These are phyloP conservation scores for Acronicta alni DNA, from an alignment of 2,888 invertebrate species.

Conservation along the genomic window DNA sequence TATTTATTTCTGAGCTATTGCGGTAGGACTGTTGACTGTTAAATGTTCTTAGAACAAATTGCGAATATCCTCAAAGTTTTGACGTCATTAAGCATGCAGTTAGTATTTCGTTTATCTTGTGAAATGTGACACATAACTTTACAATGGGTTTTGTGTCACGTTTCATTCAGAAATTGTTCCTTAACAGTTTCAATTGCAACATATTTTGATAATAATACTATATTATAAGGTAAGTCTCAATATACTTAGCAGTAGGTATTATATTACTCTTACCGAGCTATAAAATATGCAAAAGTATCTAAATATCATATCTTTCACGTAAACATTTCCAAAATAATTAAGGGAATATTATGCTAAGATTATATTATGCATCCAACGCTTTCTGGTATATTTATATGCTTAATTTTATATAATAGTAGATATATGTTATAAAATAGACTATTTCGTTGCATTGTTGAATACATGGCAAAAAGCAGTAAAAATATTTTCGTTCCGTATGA, in stretches of 20 bases:
- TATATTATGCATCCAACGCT: constrained; percentile 18
- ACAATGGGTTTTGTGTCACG: too few species aligned
- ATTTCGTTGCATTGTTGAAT: not conserved
- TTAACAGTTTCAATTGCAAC: constrained; percentile 6
- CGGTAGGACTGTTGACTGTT: too few species aligned
- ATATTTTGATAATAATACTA: constrained; percentile 30
- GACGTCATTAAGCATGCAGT: too few species aligned
- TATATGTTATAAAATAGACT: constrained; percentile 17
- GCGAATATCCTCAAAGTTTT: too few species aligned
- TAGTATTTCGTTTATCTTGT: not conserved
- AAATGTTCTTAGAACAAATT: too few species aligned
- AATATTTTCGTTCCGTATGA: not conserved
- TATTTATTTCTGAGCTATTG: too few species aligned
- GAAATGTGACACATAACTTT: not conserved
- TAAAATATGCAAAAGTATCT: constrained; percentile 32
- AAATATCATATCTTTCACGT: constrained; percentile 22
- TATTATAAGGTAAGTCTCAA: constrained; percentile 28
- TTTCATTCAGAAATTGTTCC: constrained; percentile 8
- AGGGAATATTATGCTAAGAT: constrained; percentile 36
- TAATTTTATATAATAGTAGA: not conserved
- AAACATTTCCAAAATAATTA: constrained; percentile 36
- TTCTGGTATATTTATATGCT: not conserved
- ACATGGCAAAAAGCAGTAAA: constrained; percentile 10
- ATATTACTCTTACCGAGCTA: constrained; percentile 29
- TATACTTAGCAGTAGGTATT: constrained; percentile 18